Conservation (phyloP, 2,888 invertebrate genomes). For the Baccha elongata region DNA sequence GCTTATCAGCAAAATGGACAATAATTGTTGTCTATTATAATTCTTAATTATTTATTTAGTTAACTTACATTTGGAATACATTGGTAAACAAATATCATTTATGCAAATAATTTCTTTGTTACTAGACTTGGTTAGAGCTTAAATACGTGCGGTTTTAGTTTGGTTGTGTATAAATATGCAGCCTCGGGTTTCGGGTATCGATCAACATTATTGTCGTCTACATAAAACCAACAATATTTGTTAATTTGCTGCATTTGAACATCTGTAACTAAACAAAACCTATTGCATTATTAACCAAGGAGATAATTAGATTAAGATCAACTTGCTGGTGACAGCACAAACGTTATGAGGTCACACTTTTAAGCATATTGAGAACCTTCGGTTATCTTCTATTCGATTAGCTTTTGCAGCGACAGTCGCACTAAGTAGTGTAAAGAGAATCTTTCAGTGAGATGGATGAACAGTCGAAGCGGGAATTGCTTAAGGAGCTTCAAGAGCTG, state of each 20-base stretch:
- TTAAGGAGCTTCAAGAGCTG: conserved; percentile 31
- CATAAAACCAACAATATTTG: conserved; percentile 2
- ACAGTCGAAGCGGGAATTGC: conserved; percentile 22
- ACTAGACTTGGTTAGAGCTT: too few species aligned
- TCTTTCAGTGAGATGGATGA: conserved; percentile 43
- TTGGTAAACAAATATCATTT: not conserved
- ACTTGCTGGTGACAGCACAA: conserved; percentile 12
- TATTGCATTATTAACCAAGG: conserved; percentile 21
- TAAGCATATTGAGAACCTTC: conserved; percentile 28
- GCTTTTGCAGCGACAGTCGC: conserved; percentile 16
- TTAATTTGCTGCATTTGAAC: conserved; percentile 5
- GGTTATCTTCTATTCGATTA: conserved; percentile 54
- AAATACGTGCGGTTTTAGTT: conserved; percentile 1
- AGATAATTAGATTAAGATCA: conserved; percentile 34
- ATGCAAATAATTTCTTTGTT: too few species aligned
- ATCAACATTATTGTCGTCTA: conserved; percentile 3
- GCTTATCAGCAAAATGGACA: conserved; percentile 8
- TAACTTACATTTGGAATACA: too few species aligned
- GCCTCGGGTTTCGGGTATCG: not conserved
- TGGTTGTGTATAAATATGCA: conserved; percentile 9
- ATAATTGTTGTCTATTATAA: not conserved
- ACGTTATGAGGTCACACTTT: conserved; percentile 36
- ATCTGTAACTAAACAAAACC: not conserved
- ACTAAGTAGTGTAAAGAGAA: conserved; percentile 42
- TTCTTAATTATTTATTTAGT: too few species aligned